Evolutionary conservation across 2,113 vertebrate species (phyloP).

Genomic region (Amblyornis subalaris): DNA sequence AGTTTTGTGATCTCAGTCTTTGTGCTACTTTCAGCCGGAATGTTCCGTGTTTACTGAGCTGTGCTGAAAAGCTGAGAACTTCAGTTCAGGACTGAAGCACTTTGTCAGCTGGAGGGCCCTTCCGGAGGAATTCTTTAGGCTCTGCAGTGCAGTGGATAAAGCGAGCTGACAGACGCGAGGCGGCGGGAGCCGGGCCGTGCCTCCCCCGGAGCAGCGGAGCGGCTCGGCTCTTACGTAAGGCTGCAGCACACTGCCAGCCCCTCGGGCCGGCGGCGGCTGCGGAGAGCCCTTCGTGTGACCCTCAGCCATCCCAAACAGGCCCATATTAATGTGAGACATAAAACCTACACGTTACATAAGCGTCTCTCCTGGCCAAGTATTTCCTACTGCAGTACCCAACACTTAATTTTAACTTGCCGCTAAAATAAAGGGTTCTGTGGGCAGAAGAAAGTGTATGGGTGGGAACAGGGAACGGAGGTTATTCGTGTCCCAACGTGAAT

Average conservation of each 20-base stretch:
- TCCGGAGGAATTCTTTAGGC: background rate
- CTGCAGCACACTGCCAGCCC: background rate
- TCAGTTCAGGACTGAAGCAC: background rate
- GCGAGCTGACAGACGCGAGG: background rate
- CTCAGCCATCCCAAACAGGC: background rate
- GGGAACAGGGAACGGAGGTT: background rate
- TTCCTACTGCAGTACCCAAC: background rate
- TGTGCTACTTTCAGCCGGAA: background rate
- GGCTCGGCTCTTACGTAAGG: background rate
- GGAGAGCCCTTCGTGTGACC: background rate
- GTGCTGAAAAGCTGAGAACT: background rate
- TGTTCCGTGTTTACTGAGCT: background rate
- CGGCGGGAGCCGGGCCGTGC: background rate
- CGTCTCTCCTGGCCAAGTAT: background rate
- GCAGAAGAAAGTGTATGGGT: background rate
- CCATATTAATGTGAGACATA: background rate
- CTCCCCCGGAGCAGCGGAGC: background rate
- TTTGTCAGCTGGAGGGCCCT: slow-evolving; percentile 2
- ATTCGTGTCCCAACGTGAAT: background rate
- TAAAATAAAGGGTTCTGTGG: background rate
- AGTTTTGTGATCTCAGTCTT: background rate
- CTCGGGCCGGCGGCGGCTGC: background rate
- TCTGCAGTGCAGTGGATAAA: background rate
- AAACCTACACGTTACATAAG: background rate
- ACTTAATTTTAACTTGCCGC: background rate